Base-by-base conservation (phyloP, 53 echinoderm and acorn worm species). In the Paracentrotus lividus region DNA sequence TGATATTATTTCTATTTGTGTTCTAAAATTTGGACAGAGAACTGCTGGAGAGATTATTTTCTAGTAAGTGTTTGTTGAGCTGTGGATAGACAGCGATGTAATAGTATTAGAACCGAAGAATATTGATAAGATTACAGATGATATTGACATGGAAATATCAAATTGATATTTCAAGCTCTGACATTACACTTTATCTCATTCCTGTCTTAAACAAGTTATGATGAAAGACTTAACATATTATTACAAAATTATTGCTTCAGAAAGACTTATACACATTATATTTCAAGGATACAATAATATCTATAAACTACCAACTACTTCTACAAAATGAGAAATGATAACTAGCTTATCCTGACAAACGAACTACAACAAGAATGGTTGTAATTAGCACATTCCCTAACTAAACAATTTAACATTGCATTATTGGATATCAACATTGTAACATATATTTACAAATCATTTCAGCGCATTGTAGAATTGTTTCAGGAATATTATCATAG, bases 161-260 rank as follows among this genome's bases (percentile, higher is more conserved):
- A n/a, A n/a, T n/a, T n/a, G n/a, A n/a, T n/a, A n/a, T n/a, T n/a
- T n/a, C n/a, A n/a, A n/a, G n/a, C n/a, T n/a, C n/a, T n/a, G n/a
- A n/a, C n/a, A n/a, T n/a, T n/a, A n/a, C n/a, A n/a, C n/a, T n/a
- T n/a, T n/a, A 69, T 5, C 18, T 14, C 18, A 72, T 38, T 18
- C 36, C 20, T 18, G 72, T 72, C 40, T 72, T 72, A 36, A 40
- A 72, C n/a, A 40, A 57, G 18, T 38, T 26, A 72, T 40, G 40
- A 72, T 72, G 72, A 72, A 72, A 72, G 72, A 72, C 72, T 38
- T 72, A 40, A 40, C 72, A 66, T n/a, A n/a, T 72, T 67, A 72
- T 72, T 40, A 72, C 36, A 36, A 32, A 66, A 66, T 26, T 18
- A 15, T 31, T 69, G 38, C 0, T 69, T 4, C 1, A 29, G 61